Evolutionary conservation across 1,140 invertebrate species (phyloP).

Genomic region (Formica exsecta): DNA sequence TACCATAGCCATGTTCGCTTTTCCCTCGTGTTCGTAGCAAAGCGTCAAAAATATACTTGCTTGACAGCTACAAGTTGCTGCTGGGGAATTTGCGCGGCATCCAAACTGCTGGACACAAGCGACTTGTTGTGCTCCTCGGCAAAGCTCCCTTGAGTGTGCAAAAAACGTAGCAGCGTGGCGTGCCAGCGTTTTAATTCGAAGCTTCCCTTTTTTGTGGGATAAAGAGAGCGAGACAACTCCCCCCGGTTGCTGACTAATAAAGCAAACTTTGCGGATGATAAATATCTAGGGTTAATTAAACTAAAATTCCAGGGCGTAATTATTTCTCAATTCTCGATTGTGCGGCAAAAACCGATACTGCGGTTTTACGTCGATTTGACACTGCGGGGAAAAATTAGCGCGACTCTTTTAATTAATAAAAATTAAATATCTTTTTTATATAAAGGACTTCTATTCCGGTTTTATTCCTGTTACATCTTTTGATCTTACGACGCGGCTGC

Average conservation of each 20-base stretch:
- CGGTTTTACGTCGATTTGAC: constrained; percentile 35
- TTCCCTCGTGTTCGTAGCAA: not conserved
- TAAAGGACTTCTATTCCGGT: not conserved
- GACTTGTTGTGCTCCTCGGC: constrained; percentile 54
- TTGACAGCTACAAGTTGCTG: constrained; percentile 57
- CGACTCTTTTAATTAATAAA: constrained; percentile 10
- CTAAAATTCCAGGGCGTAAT: constrained; percentile 26
- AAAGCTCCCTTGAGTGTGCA: constrained; percentile 19
- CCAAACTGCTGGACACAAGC: constrained; percentile 31
- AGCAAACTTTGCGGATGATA: not conserved
- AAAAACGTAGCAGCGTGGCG: constrained; percentile 4
- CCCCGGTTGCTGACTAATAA: not conserved
- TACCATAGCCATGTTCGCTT: not conserved
- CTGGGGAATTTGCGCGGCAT: constrained; percentile 31
- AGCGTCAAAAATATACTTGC: constrained; percentile 43
- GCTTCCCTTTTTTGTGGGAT: not conserved
- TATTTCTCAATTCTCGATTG: not conserved
- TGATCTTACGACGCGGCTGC: not conserved
- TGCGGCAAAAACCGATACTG: not conserved
- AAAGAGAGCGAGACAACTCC: not conserved
- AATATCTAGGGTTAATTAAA: constrained; percentile 48
- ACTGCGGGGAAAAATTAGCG: not conserved
- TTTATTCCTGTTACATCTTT: not conserved
- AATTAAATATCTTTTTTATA: not conserved
- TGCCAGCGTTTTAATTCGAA: constrained; percentile 39